A percentile compares a stretch with the other conserved stretches of the same genome.
Evolutionary conservation across 30 jellyfish, hydroid and myxozoan genomes (phyloP).

Genomic region (Hydractinia echinata): DNA sequence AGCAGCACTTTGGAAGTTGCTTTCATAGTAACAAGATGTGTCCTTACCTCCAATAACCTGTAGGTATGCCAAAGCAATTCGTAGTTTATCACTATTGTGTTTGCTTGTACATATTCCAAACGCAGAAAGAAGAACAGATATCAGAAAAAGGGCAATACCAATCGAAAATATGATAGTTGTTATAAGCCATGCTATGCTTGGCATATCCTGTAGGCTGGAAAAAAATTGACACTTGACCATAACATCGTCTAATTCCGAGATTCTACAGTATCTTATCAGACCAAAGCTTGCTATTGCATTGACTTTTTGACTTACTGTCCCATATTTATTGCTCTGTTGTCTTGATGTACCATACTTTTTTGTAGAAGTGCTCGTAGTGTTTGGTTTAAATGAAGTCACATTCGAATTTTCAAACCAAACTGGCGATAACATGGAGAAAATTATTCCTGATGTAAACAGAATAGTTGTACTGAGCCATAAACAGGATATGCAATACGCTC

Average conservation of each 20-base stretch:
- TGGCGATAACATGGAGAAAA: conserved; percentile 64
- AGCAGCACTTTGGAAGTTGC: background rate
- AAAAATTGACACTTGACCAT: conserved; percentile 57
- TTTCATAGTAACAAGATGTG: background rate
- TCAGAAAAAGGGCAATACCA: conserved; percentile 52
- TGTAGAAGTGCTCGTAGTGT: conserved; percentile 6
- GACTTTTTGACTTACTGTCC: no score
- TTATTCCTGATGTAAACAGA: conserved; percentile 52
- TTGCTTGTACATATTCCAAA: conserved; percentile 59
- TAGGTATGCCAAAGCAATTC: conserved; percentile 68
- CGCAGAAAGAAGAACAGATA: conserved; percentile 48
- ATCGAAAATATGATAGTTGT: conserved; percentile 64
- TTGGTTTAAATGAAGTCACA: conserved; percentile 14
- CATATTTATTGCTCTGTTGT: no score
- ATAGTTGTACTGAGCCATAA: conserved; percentile 53
- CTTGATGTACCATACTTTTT: no score
- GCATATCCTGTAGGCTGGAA: conserved; percentile 54
- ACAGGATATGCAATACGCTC: conserved; percentile 49
- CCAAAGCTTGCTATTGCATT: conserved; percentile 54
- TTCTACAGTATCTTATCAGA: conserved; percentile 63
- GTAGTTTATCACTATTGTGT: conserved; percentile 64
- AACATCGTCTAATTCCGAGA: conserved; percentile 40
- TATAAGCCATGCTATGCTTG: conserved; percentile 77
- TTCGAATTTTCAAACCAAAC: conserved; percentile 81
- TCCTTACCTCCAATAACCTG: conserved; percentile 78